A percentile compares a stretch with the other conserved stretches of the same genome.
phyloP scores from a whole-genome alignment of 2,888 invertebrate species.

The Drosophila vallismaia region DNA sequence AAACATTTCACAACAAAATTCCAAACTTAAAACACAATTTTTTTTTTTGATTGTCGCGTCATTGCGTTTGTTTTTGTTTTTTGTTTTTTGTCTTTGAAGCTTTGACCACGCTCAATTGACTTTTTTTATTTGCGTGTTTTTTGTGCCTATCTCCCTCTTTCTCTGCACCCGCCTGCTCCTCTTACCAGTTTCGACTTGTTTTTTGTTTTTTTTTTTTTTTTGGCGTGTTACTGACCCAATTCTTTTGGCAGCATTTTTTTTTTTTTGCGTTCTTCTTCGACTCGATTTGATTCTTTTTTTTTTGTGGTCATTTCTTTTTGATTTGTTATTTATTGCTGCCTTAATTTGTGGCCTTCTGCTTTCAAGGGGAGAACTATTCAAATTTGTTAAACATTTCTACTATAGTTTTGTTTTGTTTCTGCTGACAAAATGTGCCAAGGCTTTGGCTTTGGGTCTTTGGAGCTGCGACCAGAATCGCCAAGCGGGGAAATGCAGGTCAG shows the following conservation, averaged over 20 bases:
- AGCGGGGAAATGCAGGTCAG: slow-evolving; percentile 51
- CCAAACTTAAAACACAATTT: slow-evolving; percentile 11
- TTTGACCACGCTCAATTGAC: slow-evolving; percentile 74
- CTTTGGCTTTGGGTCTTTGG: slow-evolving; percentile 21
- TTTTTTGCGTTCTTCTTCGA: slow-evolving; percentile 35
- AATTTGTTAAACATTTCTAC: slow-evolving; percentile 42
- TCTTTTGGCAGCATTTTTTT: slow-evolving; percentile 55
- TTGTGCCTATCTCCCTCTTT: slow-evolving; percentile 16
- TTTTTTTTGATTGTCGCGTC: slow-evolving; percentile 23
- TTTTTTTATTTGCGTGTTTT: slow-evolving; percentile 41
- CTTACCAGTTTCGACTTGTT: slow-evolving; percentile 20
- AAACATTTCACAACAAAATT: slow-evolving; percentile 52
- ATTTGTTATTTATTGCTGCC: slow-evolving; percentile 76
- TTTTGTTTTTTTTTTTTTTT: slow-evolving; percentile 51
- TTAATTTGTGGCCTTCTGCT: slow-evolving; percentile 65
- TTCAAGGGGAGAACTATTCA: slow-evolving; percentile 56
- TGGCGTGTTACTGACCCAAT: slow-evolving; percentile 74
- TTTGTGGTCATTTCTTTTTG: slow-evolving; percentile 73
- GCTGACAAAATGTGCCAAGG: slow-evolving; percentile 61
- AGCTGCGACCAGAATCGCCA: slow-evolving; percentile 33
- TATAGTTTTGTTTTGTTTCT: slow-evolving; percentile 10
- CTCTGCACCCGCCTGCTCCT: slow-evolving; percentile 14
- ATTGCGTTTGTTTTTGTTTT: slow-evolving; percentile 11
- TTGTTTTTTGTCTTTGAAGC: slow-evolving; percentile 56
- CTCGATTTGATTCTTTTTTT: slow-evolving; percentile 28